Evolutionary conservation across 2,797 vertebrate species (phyloP).

Genomic region (Enoplosus armatus): DNA sequence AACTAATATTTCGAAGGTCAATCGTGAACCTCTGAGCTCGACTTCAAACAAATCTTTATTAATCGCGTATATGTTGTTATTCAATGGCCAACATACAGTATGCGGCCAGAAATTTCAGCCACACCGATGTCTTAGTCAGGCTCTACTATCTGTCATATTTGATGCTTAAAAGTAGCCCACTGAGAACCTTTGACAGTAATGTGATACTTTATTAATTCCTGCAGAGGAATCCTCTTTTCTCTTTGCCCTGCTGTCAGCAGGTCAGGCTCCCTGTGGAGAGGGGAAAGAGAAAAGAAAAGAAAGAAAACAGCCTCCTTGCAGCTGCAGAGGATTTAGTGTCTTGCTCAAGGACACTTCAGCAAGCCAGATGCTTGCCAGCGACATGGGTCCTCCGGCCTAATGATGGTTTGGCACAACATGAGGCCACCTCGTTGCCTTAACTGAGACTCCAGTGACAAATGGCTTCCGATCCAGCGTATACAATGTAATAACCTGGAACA

Average conservation of each 20-base stretch:
- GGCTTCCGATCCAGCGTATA: background rate
- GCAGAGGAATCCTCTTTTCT: constrained; percentile 41
- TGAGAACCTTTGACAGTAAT: constrained; percentile 26
- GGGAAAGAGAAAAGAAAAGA: background rate
- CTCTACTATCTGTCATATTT: constrained; percentile 14
- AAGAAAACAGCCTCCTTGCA: constrained; percentile 5
- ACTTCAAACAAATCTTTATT: background rate
- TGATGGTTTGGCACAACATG: background rate
- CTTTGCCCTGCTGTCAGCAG: constrained; percentile 17
- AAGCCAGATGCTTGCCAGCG: background rate
- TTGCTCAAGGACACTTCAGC: constrained; percentile 46
- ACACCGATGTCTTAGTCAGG: background rate
- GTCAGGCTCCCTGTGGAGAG: constrained; percentile 4
- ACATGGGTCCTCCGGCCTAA: background rate
- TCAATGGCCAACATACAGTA: background rate
- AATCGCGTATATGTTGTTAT: background rate
- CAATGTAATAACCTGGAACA: constrained; percentile 42
- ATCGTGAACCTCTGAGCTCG: no score
- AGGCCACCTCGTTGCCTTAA: constrained; percentile 9
- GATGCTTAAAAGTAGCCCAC: constrained; percentile 28
- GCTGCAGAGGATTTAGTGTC: constrained; percentile 5
- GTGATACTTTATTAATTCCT: constrained; percentile 48
- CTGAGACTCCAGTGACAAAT: constrained; percentile 26
- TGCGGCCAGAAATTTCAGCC: background rate
- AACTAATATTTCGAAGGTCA: background rate